These are phyloP conservation scores for Halcyon malimbica DNA, from an alignment of 2,113 vertebrate species.

Conservation along the genomic window DNA sequence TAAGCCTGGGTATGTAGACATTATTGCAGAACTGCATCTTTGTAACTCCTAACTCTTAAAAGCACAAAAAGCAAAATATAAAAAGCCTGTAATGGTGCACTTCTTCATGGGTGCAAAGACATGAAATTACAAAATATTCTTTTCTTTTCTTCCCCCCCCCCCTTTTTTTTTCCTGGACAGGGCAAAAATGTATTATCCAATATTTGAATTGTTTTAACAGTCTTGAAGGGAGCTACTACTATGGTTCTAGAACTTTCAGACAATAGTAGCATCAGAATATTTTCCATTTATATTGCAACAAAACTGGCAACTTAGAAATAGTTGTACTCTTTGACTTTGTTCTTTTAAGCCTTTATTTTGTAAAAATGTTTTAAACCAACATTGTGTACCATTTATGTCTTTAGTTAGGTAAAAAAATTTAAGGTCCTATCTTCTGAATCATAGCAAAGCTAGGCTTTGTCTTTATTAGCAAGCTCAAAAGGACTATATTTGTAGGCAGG, in stretches of 20 bases:
- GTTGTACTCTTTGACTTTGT: background rate
- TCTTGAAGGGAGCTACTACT: background rate
- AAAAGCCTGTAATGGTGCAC: background rate
- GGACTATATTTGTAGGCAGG: background rate
- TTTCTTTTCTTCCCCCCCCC: background rate
- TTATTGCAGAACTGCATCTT: background rate
- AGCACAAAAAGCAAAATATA: background rate
- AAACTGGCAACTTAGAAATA: background rate
- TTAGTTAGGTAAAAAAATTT: background rate
- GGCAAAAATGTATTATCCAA: background rate
- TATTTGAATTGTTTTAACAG: background rate
- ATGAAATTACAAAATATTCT: background rate
- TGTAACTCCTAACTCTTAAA: background rate
- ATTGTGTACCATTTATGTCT: background rate
- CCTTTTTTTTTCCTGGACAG: background rate
- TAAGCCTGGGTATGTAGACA: background rate
- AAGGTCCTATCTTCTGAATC: background rate
- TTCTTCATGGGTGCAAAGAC: background rate
- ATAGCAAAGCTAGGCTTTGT: background rate
- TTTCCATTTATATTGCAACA: background rate
- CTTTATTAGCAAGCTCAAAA: background rate
- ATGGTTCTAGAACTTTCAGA: background rate
- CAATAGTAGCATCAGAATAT: background rate
- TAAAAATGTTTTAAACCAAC: background rate
- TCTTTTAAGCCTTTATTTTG: background rate